Percentiles rank a stretch among this genome's conserved stretches.
Conservation (phyloP, 2,797 vertebrate genomes). For the Kryptopterus vitreolus region DNA sequence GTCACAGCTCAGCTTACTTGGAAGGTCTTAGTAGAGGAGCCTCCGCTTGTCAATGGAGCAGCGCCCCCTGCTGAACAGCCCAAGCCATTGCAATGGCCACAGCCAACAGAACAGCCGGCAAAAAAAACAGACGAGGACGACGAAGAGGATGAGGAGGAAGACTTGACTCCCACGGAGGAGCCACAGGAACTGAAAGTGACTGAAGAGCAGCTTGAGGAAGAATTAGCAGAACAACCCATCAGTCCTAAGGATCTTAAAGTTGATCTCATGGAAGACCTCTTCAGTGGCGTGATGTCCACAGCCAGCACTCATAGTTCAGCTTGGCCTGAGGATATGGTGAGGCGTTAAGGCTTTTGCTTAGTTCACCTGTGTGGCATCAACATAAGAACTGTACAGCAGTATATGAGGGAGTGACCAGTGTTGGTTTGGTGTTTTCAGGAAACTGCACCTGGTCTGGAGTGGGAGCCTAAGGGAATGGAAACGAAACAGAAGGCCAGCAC, state of each 20-base stretch:
- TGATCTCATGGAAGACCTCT: constrained; percentile 69
- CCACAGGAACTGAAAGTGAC: constrained; percentile 53
- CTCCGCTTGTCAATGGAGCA: constrained; percentile 89
- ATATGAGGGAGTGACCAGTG: background rate
- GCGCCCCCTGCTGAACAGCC: constrained; percentile 46
- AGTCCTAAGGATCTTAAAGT: constrained; percentile 69
- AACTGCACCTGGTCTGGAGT: constrained; percentile 55
- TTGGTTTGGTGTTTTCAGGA: constrained; percentile 48
- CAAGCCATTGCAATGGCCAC: constrained; percentile 58
- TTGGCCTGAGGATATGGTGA: constrained; percentile 56
- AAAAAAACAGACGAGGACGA: constrained; percentile 65
- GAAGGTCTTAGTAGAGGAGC: constrained; percentile 78
- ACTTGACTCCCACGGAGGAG: constrained; percentile 30
- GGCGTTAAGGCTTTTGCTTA: constrained; percentile 1
- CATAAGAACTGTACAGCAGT: background rate
- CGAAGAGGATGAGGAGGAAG: constrained; percentile 58
- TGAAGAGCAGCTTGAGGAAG: constrained; percentile 57
- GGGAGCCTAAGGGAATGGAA: constrained; percentile 57
- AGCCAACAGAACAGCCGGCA: constrained; percentile 62
- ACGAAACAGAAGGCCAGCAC: constrained; percentile 59
- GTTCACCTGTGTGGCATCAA: background rate
- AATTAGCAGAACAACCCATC: constrained; percentile 75
- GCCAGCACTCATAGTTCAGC: constrained; percentile 49
- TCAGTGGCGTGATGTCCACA: constrained; percentile 61
- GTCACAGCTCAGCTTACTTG: constrained; percentile 82